Evolutionary conservation across 2,888 invertebrate species (phyloP).

Genomic region (Idaea biselata): DNA sequence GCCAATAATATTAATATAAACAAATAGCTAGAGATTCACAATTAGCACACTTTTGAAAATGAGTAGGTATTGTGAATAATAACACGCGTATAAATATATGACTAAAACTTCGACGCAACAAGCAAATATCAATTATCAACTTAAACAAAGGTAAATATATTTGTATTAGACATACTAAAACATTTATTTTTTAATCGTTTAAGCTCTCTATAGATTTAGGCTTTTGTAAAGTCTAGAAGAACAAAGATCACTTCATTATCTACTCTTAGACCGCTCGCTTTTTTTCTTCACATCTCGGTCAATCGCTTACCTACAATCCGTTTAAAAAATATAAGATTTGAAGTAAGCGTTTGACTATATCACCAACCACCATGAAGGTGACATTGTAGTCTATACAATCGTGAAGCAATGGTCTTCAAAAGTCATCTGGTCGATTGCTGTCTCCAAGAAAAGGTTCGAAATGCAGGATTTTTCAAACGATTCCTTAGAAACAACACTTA

Average conservation of each 20-base stretch:
- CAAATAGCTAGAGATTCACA: conserved; percentile 49
- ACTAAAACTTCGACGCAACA: conserved; percentile 66
- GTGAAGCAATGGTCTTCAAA: too few species aligned
- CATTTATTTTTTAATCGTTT: conserved; percentile 70
- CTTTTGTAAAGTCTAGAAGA: conserved; percentile 63
- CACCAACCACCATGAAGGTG: too few species aligned
- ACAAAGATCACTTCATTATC: conserved; percentile 55
- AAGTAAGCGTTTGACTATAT: too few species aligned
- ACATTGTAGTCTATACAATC: too few species aligned
- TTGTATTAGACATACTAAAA: conserved; percentile 73
- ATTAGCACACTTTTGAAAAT: conserved; percentile 27
- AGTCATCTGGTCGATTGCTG: conserved; percentile 6
- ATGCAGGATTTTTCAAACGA: conserved; percentile 21
- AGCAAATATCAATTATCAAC: conserved; percentile 71
- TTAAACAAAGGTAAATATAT: conserved; percentile 77
- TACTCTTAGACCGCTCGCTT: conserved; percentile 9
- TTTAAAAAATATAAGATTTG: too few species aligned
- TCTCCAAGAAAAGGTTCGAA: conserved; percentile 10
- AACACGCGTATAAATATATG: conserved; percentile 65
- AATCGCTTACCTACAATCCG: conserved; percentile 8
- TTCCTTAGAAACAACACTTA: conserved; percentile 7
- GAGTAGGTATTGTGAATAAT: conserved; percentile 30
- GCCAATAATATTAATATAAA: conserved; percentile 46
- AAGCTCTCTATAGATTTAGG: conserved; percentile 79
- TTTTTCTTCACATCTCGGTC: not conserved